These are phyloP conservation scores for Chironomus tentans DNA, from an alignment of 2,888 invertebrate species.

Conservation along the genomic window DNA sequence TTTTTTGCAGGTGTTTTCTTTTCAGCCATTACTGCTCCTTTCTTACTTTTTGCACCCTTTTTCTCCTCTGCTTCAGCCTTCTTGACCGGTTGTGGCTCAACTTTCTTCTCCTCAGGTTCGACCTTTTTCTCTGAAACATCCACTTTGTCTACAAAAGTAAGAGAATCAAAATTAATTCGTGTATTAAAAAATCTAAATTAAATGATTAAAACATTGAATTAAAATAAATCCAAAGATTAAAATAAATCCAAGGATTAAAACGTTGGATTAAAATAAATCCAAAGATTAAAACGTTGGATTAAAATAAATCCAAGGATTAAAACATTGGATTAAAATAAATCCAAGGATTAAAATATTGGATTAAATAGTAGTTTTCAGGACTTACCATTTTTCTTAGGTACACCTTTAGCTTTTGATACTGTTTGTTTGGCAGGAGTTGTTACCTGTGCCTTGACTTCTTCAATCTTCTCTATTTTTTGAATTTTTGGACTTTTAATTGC, in stretches of 20 bases:
- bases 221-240: too few relatives aligned
- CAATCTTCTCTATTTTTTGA: background rate
- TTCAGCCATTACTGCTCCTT: constrained; percentile 26
- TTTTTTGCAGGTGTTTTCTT: constrained; percentile 27
- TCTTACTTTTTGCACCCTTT: background rate
- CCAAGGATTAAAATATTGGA: background rate
- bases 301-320: background rate
- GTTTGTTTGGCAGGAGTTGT: background rate
- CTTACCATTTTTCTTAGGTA: background rate
- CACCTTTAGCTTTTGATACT: background rate
- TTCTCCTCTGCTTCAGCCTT: background rate
- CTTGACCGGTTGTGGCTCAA: background rate
- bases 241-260: background rate
- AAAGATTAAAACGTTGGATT: too few relatives aligned
- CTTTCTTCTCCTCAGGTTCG: background rate
- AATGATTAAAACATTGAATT: background rate
- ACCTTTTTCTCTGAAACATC: too few relatives aligned
- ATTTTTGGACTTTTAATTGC: constrained; percentile 24
- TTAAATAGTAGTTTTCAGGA: background rate
- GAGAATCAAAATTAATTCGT: too few relatives aligned
- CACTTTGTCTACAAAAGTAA: too few relatives aligned
- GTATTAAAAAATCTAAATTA: too few relatives aligned
- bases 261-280: too few relatives aligned
- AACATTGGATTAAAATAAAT: too few relatives aligned
- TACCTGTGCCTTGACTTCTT: background rate